Evolutionary conservation across 2,797 vertebrate species (phyloP), one percentile per base, ranked within the genome.

Genomic region (Myotis myotis): DNA sequence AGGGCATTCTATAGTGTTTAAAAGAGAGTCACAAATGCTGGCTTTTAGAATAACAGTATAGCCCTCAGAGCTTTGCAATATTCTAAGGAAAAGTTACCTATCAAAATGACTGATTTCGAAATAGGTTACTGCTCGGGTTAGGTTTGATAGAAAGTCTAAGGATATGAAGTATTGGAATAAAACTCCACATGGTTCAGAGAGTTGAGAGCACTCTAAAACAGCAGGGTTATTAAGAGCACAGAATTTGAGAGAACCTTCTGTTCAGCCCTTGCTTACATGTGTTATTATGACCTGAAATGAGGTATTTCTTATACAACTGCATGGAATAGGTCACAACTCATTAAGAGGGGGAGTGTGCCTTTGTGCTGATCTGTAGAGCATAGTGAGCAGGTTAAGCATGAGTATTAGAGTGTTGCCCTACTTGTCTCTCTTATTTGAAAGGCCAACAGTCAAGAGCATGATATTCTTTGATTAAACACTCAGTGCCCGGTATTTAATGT

Each of bases 51-150:
- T 70, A 70, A 28, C 66, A 71, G 25, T n/a, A 76, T 28, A 89
- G 16, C 55, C 16, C 13, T 33, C 36, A 51, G 2, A 51, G 15
- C 28, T 60, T 87, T 66, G 15, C 33, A 74, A 41, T 88, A 36
- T 53, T 89, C 36, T 91, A 53, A 91, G 64, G 62, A 85, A 82
- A 60, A 51, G 57, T 68, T 81, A 55, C 33, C 23, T 33, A 78
- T 33, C 49, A 70, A 83, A 88, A 25, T 60, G 33, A 87, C 64
- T 82, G 51, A 92, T 85, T 90, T 70, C 60, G 94, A 13, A 85
- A 33, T 74, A 72, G 51, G 2, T 87, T 55, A 13, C 12, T 62
- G n/a, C 36, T 62, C 12, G 28, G 53, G 74, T 64, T 81, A 30
- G 68, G 22, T 79, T 60, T 84, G 53, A 36, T 71, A 62, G 19